Conservation (phyloP, 2,888 invertebrate genomes). For the Cacoxenus indagator region DNA sequence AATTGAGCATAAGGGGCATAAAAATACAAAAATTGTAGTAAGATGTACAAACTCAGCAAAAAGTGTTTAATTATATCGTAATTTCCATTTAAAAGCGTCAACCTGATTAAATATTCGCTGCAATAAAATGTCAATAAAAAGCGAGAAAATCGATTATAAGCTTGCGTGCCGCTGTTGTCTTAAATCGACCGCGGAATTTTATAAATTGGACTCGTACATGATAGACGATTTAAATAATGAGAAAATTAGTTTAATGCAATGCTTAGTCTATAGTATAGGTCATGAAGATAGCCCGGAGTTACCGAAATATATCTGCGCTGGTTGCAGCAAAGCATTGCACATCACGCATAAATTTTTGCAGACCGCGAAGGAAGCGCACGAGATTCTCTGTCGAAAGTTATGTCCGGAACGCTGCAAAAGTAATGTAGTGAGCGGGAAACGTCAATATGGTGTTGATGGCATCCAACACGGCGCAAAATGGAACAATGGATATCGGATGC, state of each 20-base stretch:
- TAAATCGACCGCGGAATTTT: slow-evolving; percentile 57
- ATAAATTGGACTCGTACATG: slow-evolving; percentile 51
- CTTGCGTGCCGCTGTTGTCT: slow-evolving; percentile 62
- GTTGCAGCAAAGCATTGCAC: slow-evolving; percentile 57
- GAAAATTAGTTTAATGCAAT: slow-evolving; percentile 52
- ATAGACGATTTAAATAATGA: slow-evolving; percentile 38
- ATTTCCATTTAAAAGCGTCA: too few relatives aligned
- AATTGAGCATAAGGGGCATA: background rate
- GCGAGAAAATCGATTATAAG: slow-evolving; percentile 46
- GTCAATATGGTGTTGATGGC: too few relatives aligned
- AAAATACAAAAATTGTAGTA: background rate
- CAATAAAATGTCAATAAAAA: slow-evolving; percentile 37
- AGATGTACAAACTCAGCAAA: background rate
- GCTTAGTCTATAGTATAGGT: slow-evolving; percentile 54
- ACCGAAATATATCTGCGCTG: slow-evolving; percentile 56
- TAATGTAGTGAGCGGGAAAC: background rate
- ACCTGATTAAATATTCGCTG: too few relatives aligned
- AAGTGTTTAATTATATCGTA: slow-evolving; percentile 24
- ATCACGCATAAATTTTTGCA: slow-evolving; percentile 59
- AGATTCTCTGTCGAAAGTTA: slow-evolving; percentile 52
- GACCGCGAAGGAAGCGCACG: slow-evolving; percentile 58
- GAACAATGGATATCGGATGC: background rate
- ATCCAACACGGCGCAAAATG: background rate
- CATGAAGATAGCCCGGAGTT: slow-evolving; percentile 49
- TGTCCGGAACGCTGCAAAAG: slow-evolving; percentile 33